phyloP scores from a whole-genome alignment of 2,797 vertebrate species.

The Cirrhinus mrigala region DNA sequence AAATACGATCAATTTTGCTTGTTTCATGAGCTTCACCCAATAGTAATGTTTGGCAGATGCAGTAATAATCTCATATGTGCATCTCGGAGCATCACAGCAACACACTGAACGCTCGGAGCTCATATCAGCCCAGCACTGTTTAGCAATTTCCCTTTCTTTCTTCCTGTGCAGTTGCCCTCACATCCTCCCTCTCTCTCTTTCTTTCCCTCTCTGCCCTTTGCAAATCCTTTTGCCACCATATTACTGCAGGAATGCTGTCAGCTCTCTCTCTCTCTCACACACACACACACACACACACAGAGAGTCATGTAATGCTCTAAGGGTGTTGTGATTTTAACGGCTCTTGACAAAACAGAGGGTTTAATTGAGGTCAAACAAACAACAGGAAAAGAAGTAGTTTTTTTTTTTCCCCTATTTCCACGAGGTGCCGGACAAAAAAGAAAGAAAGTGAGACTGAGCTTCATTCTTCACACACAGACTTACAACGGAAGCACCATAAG shows the following conservation, averaged over 20 bases:
- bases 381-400: constrained; percentile 68
- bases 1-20: not conserved
- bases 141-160: constrained; percentile 67
- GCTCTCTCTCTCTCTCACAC: constrained; percentile 68
- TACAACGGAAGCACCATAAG: not conserved
- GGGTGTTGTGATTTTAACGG: constrained; percentile 73
- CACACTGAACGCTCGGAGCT: constrained; percentile 63
- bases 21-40: not conserved
- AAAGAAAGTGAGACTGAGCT: constrained; percentile 56
- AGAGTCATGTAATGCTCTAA: constrained; percentile 57
- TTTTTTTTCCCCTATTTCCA: constrained; percentile 57
- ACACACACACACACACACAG: constrained; percentile 48
- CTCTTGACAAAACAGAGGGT: constrained; percentile 68
- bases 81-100: not conserved
- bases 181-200: not conserved
- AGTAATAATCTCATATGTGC: not conserved
- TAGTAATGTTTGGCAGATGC: not conserved
- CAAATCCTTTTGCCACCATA: constrained; percentile 54
- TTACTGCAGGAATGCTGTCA: constrained; percentile 71
- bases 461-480: constrained; percentile 19
- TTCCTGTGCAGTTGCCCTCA: constrained; percentile 23
- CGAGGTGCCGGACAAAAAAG: constrained; percentile 32
- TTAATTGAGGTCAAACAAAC: constrained; percentile 79
- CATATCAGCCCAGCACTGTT: constrained; percentile 67
- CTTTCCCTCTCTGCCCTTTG: not conserved